These are phyloP conservation scores for Harpagoxenus sublaevis DNA, from an alignment of 2,888 invertebrate genomes.

Conservation along the genomic window DNA sequence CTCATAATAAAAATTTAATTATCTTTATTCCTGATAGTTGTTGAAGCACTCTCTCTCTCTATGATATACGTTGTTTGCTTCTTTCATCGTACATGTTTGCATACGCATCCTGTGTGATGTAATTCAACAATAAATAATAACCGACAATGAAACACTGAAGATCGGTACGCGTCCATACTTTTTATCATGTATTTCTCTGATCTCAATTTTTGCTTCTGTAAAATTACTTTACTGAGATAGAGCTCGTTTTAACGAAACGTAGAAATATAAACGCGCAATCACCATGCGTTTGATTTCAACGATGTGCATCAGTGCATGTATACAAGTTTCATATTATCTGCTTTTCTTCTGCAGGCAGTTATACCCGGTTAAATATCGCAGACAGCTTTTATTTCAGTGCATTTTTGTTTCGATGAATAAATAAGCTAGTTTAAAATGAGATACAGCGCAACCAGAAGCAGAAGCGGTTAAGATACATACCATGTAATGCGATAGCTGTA, in stretches of 20 bases:
- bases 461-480: neutral
- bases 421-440: neutral
- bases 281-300: neutral
- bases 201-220: neutral
- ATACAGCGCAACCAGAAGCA: neutral
- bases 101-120: neutral
- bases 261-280: slow-evolving; percentile 10
- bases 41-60: neutral
- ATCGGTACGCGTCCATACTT: neutral
- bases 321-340: neutral
- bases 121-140: slow-evolving; percentile 12
- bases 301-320: no score
- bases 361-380: neutral
- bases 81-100: neutral
- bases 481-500: neutral
- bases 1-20: slow-evolving; percentile 11
- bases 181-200: neutral
- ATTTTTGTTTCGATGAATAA: neutral
- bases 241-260: slow-evolving; percentile 8
- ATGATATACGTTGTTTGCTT: neutral
- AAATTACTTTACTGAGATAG: slow-evolving; percentile 22
- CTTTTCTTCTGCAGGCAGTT: neutral
- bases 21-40: neutral
- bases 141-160: slow-evolving; percentile 1
- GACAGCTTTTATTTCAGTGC: neutral